These are phyloP conservation scores for Chymomyza procnemis DNA, from an alignment of 2,888 invertebrate genomes.

Conservation along the genomic window DNA sequence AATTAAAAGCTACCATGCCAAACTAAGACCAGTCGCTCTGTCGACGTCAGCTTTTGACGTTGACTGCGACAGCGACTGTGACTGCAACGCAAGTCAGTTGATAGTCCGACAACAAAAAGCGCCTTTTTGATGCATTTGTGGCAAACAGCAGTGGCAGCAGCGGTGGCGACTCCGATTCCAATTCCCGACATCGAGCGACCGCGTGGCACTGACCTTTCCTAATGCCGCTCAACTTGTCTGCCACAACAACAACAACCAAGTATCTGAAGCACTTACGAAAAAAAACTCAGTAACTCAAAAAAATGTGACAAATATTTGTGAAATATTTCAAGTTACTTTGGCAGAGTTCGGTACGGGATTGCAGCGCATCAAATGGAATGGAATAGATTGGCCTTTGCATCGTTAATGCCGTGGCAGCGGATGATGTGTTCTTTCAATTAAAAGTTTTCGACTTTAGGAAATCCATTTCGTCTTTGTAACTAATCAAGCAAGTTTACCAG, in stretches of 20 bases:
- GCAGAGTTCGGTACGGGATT: neutral
- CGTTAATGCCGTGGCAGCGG: neutral
- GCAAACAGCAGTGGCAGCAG: conserved; percentile 40
- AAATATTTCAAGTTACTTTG: conserved; percentile 1
- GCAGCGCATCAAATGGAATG: neutral
- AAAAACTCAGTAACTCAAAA: neutral
- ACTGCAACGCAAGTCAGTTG: conserved; percentile 49
- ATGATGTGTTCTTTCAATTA: no score
- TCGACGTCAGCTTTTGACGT: conserved; percentile 28
- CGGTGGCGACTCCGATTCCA: conserved; percentile 16
- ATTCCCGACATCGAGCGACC: conserved; percentile 13
- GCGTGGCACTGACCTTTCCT: conserved; percentile 72
- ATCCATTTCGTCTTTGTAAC: no score
- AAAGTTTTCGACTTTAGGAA: no score
- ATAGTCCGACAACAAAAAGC: conserved; percentile 38
- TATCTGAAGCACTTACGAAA: conserved; percentile 6
- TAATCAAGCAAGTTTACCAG: no score
- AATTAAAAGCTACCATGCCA: conserved; percentile 64
- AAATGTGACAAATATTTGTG: neutral
- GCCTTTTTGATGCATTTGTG: conserved; percentile 73
- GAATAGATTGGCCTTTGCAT: neutral
- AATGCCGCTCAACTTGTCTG: conserved; percentile 66
- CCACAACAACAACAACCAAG: conserved; percentile 17
- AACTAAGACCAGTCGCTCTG: neutral
- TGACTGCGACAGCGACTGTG: conserved; percentile 34